Evolutionary conservation across 2,113 vertebrate species (phyloP).

Genomic region (Sinocyclocheilus maitianheensis): DNA sequence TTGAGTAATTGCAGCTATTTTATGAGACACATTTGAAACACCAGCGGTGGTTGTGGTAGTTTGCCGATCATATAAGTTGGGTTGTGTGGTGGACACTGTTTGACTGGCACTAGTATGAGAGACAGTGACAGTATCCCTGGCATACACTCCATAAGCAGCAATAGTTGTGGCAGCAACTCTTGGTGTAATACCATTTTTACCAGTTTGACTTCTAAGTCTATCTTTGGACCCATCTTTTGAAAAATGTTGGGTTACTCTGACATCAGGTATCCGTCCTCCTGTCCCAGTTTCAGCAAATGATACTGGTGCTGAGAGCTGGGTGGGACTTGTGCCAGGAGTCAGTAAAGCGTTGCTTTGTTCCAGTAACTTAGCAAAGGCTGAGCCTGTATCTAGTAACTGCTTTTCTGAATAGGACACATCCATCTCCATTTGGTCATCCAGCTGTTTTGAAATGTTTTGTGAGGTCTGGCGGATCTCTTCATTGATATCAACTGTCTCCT

Average conservation of each 20-base stretch:
- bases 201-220: constrained; percentile 78
- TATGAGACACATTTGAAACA: constrained; percentile 76
- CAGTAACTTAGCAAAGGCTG: constrained; percentile 82
- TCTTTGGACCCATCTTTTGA: constrained; percentile 88
- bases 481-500: constrained; percentile 81
- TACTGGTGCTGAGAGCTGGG: constrained; percentile 89
- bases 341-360: constrained; percentile 78
- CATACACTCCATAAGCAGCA: constrained; percentile 77
- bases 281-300: constrained; percentile 82
- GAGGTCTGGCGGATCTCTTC: constrained; percentile 89
- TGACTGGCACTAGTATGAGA: constrained; percentile 74
- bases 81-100: constrained; percentile 71
- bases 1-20: constrained; percentile 79
- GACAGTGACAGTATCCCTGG: constrained; percentile 76
- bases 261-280: constrained; percentile 84
- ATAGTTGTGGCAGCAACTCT: constrained; percentile 72
- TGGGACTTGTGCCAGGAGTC: constrained; percentile 95
- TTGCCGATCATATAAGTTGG: constrained; percentile 67
- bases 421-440: constrained; percentile 74
- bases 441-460: constrained; percentile 79
- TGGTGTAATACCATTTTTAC: constrained; percentile 76
- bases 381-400: constrained; percentile 87
- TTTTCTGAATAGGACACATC: constrained; percentile 81
- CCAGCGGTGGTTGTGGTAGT: constrained; percentile 69
- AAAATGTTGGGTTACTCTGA: constrained; percentile 94